Evolutionary conservation across 64 coral and sea anemone species (phyloP), one percentile per base, ranked within the genome.

Genomic region (Pocillopora damicornis): DNA sequence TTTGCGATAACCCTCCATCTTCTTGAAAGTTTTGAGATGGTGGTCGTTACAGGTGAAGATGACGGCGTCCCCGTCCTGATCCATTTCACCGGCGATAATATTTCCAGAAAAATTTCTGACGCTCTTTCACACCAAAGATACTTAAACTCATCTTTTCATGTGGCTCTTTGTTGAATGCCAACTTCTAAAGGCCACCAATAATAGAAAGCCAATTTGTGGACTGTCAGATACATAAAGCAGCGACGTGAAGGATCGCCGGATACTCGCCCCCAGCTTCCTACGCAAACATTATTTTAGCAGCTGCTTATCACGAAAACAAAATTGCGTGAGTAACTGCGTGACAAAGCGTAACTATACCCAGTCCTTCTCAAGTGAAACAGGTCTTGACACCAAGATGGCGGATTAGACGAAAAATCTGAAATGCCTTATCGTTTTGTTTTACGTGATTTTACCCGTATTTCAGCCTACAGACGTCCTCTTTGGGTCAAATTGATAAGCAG

Each of bases 1-100:
- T 75, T 89, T 92, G 65, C 93, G 82, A 83, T 95, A 99, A 65
- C 77, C 88, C 25, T 99, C 79, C 93, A 99, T 95, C 86, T 82
- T 91, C 65, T 77, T 86, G 74, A 99, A 95, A 73, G 97, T 88
- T 58, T 82, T 90, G 7, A 79, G 37, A 60, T 95, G 75, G 35
- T 99, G 93, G 34, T 95, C 76, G 16, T 58, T 75, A 18, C 77
- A 95, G 9, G 83, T 87, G 61, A 93, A 99, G 15, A 86, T 89
- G 37, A 99, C 26, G 13, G 69, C 87, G 60, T 95, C 97, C 11
- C 64, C 73, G 67, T 86, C 93, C 22, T 95, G 88, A 35, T 93
- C 94, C 90, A 98, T 99, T 77, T 85, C 65, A 85, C 13, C 11
- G 45, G 4, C 63, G 71, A 85, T 56, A 85, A 12, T 18, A 8